A percentile compares a stretch with the other conserved stretches of the same genome.
Conservation (phyloP, 2,888 invertebrate species). For the Timandra comae region DNA sequence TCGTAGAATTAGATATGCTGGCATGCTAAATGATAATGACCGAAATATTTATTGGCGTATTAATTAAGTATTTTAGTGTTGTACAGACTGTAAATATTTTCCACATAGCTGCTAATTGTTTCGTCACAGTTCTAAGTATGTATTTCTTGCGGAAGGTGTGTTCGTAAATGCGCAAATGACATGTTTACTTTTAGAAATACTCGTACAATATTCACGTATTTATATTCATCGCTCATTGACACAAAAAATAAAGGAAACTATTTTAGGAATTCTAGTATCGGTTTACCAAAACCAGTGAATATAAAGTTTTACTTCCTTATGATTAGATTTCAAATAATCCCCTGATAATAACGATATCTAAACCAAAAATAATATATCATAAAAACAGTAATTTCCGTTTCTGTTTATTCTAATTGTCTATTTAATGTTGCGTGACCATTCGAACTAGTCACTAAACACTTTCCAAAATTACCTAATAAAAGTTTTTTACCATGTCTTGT, state of each 20-base stretch:
- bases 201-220: too few relatives aligned
- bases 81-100: slow-evolving; percentile 9
- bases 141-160: background rate
- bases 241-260: too few relatives aligned
- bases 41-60: slow-evolving; percentile 18
- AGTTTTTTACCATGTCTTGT: slow-evolving; percentile 1
- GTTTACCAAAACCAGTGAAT: too few relatives aligned
- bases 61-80: too few relatives aligned
- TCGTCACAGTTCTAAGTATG: slow-evolving; percentile 29
- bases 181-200: too few relatives aligned
- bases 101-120: slow-evolving; percentile 32
- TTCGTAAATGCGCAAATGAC: slow-evolving; percentile 5
- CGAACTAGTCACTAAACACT: slow-evolving; percentile 36
- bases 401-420: slow-evolving; percentile 38
- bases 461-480: slow-evolving; percentile 46
- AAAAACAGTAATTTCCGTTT: slow-evolving; percentile 18
- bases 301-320: too few relatives aligned
- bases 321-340: too few relatives aligned
- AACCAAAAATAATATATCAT: too few relatives aligned
- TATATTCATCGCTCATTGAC: too few relatives aligned
- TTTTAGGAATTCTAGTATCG: too few relatives aligned
- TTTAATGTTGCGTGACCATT: slow-evolving; percentile 49
- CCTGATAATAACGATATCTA: too few relatives aligned
- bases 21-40: slow-evolving; percentile 16
- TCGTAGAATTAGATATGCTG: slow-evolving; percentile 2